Conservation (phyloP, 2,797 vertebrate species). For the Mastacembelus armatus region DNA sequence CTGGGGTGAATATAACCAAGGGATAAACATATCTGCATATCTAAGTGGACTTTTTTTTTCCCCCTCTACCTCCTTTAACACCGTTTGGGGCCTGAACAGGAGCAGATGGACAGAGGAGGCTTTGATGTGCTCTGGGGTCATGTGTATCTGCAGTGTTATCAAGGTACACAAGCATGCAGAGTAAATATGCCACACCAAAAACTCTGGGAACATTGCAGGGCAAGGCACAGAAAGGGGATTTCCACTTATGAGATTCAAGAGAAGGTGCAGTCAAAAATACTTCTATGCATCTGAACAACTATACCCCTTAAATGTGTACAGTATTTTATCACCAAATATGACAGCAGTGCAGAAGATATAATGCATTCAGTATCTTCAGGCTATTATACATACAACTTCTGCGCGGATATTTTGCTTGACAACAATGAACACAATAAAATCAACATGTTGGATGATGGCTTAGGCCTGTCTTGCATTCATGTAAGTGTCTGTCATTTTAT, state of each 20-base stretch:
- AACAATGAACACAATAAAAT: conserved; percentile 47
- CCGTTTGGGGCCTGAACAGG: conserved; percentile 37
- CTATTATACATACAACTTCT: conserved; percentile 3
- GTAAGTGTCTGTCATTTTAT: conserved; percentile 52
- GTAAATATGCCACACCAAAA: conserved; percentile 77
- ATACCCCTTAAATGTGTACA: conserved; percentile 3
- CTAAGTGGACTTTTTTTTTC: conserved; percentile 46
- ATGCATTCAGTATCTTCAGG: background rate
- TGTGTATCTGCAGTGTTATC: conserved; percentile 73
- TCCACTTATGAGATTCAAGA: conserved; percentile 45
- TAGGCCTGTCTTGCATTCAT: background rate
- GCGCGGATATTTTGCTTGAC: conserved; percentile 37
- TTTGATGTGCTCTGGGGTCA: conserved; percentile 73
- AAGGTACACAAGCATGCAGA: conserved; percentile 69
- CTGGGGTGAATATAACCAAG: conserved; percentile 41
- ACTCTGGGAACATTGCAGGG: conserved; percentile 56
- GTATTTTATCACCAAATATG: background rate
- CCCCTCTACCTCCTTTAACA: conserved; percentile 25
- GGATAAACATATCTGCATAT: conserved; percentile 74
- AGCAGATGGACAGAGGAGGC: conserved; percentile 61
- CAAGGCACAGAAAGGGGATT: conserved; percentile 60
- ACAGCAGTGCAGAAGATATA: background rate
- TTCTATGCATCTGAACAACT: conserved; percentile 35
- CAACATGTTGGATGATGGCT: conserved; percentile 34
- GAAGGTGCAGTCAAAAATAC: conserved; percentile 31